phyloP scores from a whole-genome alignment of 2,113 vertebrate genomes.

The Corvus moneduloides region DNA sequence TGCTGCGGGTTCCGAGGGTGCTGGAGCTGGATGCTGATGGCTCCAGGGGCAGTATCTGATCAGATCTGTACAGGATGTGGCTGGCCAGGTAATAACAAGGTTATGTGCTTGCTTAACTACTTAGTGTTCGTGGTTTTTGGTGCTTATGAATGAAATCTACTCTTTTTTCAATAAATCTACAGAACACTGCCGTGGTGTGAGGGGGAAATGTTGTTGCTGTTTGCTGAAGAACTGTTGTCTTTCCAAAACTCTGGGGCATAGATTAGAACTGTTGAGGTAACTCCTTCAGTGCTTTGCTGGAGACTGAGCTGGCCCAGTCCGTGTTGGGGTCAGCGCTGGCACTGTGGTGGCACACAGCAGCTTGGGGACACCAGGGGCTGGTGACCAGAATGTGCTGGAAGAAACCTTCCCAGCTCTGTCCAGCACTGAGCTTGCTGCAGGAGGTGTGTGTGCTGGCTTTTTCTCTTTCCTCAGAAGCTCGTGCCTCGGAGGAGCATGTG shows the following conservation, averaged over 20 bases:
- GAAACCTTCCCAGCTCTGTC: neutral
- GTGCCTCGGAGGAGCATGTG: neutral
- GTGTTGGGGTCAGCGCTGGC: fast-evolving
- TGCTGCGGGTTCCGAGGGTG: neutral
- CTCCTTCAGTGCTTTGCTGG: neutral
- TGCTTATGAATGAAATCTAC: neutral
- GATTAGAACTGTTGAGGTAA: neutral
- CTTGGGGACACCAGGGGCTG: neutral
- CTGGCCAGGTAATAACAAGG: neutral
- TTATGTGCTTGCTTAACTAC: neutral
- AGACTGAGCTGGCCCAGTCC: neutral
- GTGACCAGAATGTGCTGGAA: neutral
- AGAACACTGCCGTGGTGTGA: fast-evolving
- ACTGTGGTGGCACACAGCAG: neutral
- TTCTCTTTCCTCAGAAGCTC: neutral
- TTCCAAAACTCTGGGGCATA: neutral
- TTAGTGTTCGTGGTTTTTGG: fast-evolving
- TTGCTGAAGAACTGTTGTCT: neutral
- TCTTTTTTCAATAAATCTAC: neutral
- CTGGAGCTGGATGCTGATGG: neutral
- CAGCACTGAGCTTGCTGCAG: neutral
- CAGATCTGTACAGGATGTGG: neutral
- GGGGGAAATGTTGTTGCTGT: neutral
- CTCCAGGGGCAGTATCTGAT: neutral
- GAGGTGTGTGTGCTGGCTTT: neutral